A percentile compares a stretch with the other conserved stretches of the same genome.
Conservation (phyloP, 2,113 vertebrate genomes). For the Zosterops pallidus region DNA sequence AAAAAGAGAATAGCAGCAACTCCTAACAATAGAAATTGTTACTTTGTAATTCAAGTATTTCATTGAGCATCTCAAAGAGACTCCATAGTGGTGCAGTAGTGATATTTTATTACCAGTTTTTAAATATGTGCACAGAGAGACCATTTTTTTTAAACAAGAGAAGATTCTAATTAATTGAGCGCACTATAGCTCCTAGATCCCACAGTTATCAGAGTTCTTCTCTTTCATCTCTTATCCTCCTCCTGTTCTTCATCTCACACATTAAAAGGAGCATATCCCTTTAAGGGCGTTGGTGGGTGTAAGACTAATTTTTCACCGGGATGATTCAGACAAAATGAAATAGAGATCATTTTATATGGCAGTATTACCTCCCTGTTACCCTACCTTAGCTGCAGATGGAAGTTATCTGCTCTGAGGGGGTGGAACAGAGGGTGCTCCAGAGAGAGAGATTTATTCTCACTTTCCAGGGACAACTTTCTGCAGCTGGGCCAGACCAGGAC, state of each 20-base stretch:
- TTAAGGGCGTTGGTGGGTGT: slow-evolving; percentile 36
- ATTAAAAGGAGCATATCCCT: slow-evolving; percentile 19
- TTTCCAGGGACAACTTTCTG: neutral
- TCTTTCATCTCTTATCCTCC: slow-evolving; percentile 42
- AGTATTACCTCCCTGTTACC: neutral
- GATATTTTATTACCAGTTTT: slow-evolving; percentile 46
- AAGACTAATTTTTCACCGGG: slow-evolving; percentile 35
- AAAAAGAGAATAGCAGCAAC: slow-evolving; percentile 68
- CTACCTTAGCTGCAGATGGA: neutral
- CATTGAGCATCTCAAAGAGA: slow-evolving; percentile 32
- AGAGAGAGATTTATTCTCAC: neutral
- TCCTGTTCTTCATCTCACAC: slow-evolving; percentile 4
- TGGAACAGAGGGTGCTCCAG: neutral
- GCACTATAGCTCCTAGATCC: slow-evolving; percentile 33
- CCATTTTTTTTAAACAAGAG: slow-evolving; percentile 57
- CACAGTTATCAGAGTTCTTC: slow-evolving; percentile 50
- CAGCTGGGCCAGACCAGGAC: neutral
- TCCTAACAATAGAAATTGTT: slow-evolving; percentile 66
- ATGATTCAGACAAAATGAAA: neutral
- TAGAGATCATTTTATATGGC: neutral
- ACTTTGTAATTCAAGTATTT: slow-evolving; percentile 66
- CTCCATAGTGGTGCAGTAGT: slow-evolving; percentile 21
- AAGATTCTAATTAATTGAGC: slow-evolving; percentile 72
- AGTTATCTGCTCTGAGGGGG: neutral
- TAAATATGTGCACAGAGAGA: slow-evolving; percentile 49